Evolutionary conservation across 2,797 vertebrate species (phyloP).

Genomic region (Alca torda): DNA sequence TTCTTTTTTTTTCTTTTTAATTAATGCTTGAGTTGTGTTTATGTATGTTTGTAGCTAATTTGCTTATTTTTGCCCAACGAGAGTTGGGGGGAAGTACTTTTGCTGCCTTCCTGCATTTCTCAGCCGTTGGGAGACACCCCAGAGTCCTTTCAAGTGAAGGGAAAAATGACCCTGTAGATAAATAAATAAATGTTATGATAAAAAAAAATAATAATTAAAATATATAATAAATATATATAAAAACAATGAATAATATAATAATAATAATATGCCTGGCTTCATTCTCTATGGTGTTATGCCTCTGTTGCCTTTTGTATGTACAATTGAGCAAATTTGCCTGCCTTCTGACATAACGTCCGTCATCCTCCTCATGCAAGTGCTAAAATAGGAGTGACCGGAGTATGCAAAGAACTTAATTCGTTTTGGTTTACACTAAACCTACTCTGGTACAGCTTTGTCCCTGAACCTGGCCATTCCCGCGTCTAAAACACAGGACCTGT

Average conservation of each 20-base stretch:
- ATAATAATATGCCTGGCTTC: neutral
- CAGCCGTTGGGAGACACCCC: neutral
- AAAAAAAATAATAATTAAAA: neutral
- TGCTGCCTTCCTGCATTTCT: neutral
- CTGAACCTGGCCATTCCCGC: neutral
- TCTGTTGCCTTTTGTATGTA: neutral
- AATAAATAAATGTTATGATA: neutral
- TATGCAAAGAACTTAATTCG: neutral
- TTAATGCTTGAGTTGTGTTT: neutral
- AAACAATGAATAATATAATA: neutral
- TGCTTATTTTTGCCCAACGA: neutral
- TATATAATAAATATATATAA: neutral
- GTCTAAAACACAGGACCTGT: neutral
- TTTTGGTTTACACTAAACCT: neutral
- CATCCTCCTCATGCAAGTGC: neutral
- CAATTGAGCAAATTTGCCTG: neutral
- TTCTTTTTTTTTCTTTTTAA: neutral
- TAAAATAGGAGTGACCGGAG: neutral
- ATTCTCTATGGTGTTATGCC: neutral
- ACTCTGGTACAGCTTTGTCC: neutral
- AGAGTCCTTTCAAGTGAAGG: neutral
- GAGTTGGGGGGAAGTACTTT: neutral
- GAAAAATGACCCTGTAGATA: neutral
- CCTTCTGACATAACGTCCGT: neutral
- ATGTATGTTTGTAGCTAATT: rapidly evolving